Percentiles rank a stretch among this genome's conserved stretches.
Conservation (phyloP, 2,113 vertebrate genomes). For the Tylochromis polylepis region DNA sequence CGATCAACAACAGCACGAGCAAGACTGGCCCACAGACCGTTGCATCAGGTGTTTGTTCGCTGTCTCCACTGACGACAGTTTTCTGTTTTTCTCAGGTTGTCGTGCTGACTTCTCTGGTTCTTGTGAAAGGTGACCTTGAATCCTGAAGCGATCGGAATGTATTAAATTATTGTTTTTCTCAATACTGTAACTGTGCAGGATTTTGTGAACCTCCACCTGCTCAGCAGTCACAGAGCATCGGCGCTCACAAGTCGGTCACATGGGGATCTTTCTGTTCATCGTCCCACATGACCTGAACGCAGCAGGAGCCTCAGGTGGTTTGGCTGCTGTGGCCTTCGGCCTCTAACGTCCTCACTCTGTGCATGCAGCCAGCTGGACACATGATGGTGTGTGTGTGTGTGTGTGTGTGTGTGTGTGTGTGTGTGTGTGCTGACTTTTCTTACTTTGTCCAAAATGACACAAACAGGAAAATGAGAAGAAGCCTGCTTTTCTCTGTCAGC, state of each 20-base stretch:
- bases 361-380: neutral
- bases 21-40: neutral
- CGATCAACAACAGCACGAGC: neutral
- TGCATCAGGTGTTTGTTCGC: neutral
- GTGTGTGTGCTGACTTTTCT: neutral
- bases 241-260: neutral
- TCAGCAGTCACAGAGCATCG: neutral
- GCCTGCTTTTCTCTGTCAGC: slow-evolving; percentile 60
- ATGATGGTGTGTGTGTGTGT: neutral
- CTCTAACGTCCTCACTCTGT: neutral
- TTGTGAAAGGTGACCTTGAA: neutral
- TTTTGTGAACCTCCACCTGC: neutral
- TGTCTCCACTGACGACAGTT: neutral
- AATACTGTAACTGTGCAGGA: neutral
- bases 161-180: neutral
- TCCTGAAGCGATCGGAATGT: fast-evolving
- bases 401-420: neutral
- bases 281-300: neutral
- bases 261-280: neutral
- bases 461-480: slow-evolving; percentile 64
- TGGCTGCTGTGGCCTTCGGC: neutral
- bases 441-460: slow-evolving; percentile 31
- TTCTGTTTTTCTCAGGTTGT: neutral
- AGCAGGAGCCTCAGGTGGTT: neutral
- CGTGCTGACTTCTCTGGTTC: neutral